phyloP scores from a whole-genome alignment of 2,113 vertebrate genomes.

The Hiodon tergisus region DNA sequence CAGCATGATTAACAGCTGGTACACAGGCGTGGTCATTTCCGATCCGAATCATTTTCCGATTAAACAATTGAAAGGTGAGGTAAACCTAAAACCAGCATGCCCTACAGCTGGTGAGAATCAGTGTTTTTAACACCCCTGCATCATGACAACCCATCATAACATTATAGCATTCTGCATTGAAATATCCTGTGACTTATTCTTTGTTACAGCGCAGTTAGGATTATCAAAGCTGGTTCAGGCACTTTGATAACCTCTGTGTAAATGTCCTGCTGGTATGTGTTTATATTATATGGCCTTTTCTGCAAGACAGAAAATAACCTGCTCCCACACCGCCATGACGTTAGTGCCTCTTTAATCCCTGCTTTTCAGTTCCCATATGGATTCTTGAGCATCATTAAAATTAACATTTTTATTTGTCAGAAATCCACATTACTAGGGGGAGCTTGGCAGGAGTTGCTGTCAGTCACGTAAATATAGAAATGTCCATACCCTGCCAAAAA shows the following conservation, averaged over 20 bases:
- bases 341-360: constrained; percentile 18
- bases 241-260: not conserved
- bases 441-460: too few species aligned
- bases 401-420: not conserved
- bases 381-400: not conserved
- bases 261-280: not conserved
- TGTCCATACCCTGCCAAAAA: too few species aligned
- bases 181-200: not conserved
- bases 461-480: too few species aligned
- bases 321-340: constrained; percentile 7
- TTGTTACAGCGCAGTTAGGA: constrained; percentile 1
- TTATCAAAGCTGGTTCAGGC: not conserved
- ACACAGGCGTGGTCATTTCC: too few species aligned
- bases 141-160: not conserved
- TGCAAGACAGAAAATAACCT: constrained; percentile 1
- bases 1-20: too few species aligned
- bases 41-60: too few species aligned
- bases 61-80: too few species aligned
- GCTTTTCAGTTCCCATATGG: too few species aligned
- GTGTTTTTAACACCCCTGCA: too few species aligned
- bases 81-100: too few species aligned
- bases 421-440: too few species aligned
- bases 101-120: too few species aligned
- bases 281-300: constrained; percentile 22
- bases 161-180: not conserved